Conservation (phyloP, 2,797 vertebrate genomes). For the Rhynchonycteris naso region DNA sequence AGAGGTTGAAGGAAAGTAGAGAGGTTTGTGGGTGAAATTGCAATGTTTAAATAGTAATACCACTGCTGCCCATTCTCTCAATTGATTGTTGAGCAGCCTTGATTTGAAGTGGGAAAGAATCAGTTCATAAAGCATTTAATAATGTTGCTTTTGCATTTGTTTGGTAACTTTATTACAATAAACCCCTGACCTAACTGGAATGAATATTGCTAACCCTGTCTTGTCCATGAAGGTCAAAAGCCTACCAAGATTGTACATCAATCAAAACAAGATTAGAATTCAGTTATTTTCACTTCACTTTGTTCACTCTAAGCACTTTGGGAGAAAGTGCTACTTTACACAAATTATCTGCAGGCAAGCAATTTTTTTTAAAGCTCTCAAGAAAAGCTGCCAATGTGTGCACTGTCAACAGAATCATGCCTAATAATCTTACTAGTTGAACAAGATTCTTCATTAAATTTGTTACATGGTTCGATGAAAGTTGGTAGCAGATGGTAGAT, state of each 20-base stretch:
- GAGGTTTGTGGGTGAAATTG: too few relatives aligned
- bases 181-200: background rate
- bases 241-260: background rate
- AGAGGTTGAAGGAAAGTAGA: background rate
- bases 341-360: conserved; percentile 51
- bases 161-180: conserved; percentile 33
- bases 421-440: conserved; percentile 69
- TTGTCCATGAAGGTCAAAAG: background rate
- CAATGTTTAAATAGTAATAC: background rate
- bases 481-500: conserved; percentile 73
- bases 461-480: conserved; percentile 50
- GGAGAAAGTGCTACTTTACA: background rate
- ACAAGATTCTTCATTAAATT: conserved; percentile 68
- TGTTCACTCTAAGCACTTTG: background rate
- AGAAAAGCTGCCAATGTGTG: conserved; percentile 64
- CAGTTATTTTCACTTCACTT: background rate
- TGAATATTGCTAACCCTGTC: background rate
- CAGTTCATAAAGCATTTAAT: background rate
- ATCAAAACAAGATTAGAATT: conserved; percentile 47
- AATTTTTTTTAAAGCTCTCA: conserved; percentile 61
- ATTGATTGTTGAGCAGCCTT: background rate
- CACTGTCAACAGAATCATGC: conserved; percentile 67
- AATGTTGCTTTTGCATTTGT: background rate
- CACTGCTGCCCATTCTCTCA: background rate
- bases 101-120: background rate